Conservation (phyloP, 2,797 vertebrate species). For the Ptychadena robeensis region DNA sequence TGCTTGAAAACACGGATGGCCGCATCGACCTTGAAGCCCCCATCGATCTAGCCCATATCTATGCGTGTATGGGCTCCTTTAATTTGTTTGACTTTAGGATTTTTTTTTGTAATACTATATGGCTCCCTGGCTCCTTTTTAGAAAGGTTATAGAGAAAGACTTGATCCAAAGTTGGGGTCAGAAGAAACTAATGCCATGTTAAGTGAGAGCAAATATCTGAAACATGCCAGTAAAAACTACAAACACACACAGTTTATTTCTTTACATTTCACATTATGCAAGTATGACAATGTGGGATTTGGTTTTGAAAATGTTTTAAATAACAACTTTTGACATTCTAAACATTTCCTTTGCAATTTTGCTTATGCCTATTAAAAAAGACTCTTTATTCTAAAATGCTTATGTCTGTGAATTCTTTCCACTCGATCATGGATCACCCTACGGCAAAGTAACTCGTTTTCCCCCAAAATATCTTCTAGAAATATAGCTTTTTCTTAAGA, state of each 20-base stretch:
- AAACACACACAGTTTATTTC: not conserved
- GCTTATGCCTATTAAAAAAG: constrained; percentile 1
- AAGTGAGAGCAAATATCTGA: too few relatives aligned
- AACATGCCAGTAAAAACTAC: too few relatives aligned
- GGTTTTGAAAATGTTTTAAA: not conserved
- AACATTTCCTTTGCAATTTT: constrained; percentile 17
- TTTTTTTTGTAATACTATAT: too few relatives aligned
- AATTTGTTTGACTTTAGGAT: too few relatives aligned
- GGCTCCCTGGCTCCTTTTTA: too few relatives aligned
- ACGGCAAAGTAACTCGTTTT: constrained; percentile 14
- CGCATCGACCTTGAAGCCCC: too few relatives aligned
- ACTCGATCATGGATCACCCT: constrained; percentile 2
- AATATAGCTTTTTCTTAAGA: constrained; percentile 1
- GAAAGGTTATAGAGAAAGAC: too few relatives aligned
- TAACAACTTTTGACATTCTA: not conserved
- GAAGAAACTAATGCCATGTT: too few relatives aligned
- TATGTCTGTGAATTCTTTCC: constrained; percentile 3
- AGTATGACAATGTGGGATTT: not conserved
- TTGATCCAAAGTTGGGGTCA: too few relatives aligned
- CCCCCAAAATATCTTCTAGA: not conserved
- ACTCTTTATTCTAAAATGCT: constrained; percentile 25
- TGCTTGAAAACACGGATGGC: too few relatives aligned
- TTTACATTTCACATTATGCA: not conserved
- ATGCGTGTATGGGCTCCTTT: too few relatives aligned
- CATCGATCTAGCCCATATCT: too few relatives aligned